A percentile compares a stretch with the other conserved stretches of the same genome.
Conservation (phyloP, 1,140 invertebrate species). For the Neotoxoptera formosana region DNA sequence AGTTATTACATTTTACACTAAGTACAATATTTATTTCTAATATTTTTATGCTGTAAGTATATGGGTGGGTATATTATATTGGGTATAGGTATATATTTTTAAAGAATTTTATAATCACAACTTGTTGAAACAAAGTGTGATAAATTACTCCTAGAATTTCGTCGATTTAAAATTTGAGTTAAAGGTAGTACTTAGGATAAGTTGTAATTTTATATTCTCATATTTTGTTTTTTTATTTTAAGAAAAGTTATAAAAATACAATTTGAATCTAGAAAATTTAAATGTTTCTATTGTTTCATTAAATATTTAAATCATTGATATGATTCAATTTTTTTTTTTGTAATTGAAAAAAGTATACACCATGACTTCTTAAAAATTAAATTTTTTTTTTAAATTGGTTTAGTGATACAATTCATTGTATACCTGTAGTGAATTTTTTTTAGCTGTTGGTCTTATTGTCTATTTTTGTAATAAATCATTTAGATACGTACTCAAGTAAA, state of each 20-base stretch:
- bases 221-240: not conserved
- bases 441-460: not conserved
- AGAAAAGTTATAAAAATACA: not conserved
- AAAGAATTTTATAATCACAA: not conserved
- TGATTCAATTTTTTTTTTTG: not conserved
- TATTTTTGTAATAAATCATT: conserved; percentile 31
- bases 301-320: not conserved
- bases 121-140: not conserved
- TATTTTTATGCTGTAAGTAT: not conserved
- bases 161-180: not conserved
- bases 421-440: not conserved
- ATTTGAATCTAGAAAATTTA: not conserved
- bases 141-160: too few relatives aligned
- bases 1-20: not conserved
- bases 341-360: not conserved
- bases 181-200: too few relatives aligned
- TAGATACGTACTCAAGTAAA: not conserved
- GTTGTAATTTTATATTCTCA: not conserved
- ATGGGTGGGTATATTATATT: too few relatives aligned
- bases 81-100: not conserved
- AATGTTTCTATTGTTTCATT: not conserved
- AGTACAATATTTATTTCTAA: not conserved
- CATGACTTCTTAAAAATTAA: not conserved
- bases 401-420: not conserved
- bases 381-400: not conserved